Evolutionary conservation across 2,888 invertebrate species (phyloP).

Genomic region (Lordiphosa fenestrarum): DNA sequence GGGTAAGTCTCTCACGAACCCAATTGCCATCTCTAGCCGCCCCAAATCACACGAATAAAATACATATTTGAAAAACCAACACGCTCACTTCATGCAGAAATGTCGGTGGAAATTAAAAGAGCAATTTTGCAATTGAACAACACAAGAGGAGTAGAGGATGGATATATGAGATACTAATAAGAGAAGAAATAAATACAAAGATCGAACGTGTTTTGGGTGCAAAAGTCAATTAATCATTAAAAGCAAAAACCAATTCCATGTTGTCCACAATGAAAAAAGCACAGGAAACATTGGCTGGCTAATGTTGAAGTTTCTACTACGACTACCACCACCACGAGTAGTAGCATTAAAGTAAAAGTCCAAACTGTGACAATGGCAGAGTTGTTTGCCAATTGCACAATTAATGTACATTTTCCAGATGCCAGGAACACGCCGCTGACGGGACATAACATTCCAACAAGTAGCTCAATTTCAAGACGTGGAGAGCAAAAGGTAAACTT

Average conservation of each 20-base stretch:
- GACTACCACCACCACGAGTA: background rate
- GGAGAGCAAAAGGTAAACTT: slow-evolving; percentile 4
- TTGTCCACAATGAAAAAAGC: slow-evolving; percentile 37
- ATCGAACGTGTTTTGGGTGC: slow-evolving; percentile 68
- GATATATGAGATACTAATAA: background rate
- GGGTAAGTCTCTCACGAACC: slow-evolving; percentile 20
- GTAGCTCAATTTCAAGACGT: slow-evolving; percentile 32
- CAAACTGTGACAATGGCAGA: slow-evolving; percentile 52
- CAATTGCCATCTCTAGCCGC: slow-evolving; percentile 19
- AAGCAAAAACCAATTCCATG: slow-evolving; percentile 68
- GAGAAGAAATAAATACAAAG: slow-evolving; percentile 43
- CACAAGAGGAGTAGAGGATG: slow-evolving; percentile 11
- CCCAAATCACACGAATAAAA: slow-evolving; percentile 45
- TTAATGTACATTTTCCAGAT: slow-evolving; percentile 62
- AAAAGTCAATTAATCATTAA: slow-evolving; percentile 72
- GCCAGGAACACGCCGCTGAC: slow-evolving; percentile 31
- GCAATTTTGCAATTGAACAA: slow-evolving; percentile 56
- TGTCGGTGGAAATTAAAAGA: slow-evolving; percentile 61
- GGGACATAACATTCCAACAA: slow-evolving; percentile 51
- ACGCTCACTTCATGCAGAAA: slow-evolving; percentile 28
- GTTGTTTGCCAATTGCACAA: slow-evolving; percentile 52
- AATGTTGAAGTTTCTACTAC: too few species aligned
- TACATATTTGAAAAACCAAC: slow-evolving; percentile 34
- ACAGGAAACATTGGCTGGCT: slow-evolving; percentile 15
- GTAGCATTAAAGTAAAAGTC: slow-evolving; percentile 62